Percentiles rank a stretch among this genome's conserved stretches.
phyloP scores from a whole-genome alignment of 2,888 invertebrate genomes.

The Lysandra bellargus region DNA sequence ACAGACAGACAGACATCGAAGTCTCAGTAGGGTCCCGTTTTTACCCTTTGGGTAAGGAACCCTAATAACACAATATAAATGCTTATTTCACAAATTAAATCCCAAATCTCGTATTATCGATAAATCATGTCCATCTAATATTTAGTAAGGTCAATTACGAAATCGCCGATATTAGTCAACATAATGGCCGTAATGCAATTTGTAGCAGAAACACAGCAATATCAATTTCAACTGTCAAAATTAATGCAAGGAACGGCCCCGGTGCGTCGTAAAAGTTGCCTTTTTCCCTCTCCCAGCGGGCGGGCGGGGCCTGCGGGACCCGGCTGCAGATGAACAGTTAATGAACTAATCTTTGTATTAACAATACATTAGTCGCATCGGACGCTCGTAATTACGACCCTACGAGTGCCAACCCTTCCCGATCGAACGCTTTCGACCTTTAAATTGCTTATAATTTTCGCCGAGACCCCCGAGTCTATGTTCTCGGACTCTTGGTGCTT shows the following conservation, averaged over 20 bases:
- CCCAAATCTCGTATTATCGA: not conserved
- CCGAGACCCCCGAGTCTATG: slow-evolving; percentile 22
- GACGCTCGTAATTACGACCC: slow-evolving; percentile 58
- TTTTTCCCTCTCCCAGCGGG: slow-evolving; percentile 38
- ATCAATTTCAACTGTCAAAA: slow-evolving; percentile 66
- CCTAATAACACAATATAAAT: not conserved
- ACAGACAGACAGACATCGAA: too few relatives aligned
- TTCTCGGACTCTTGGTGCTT: not conserved
- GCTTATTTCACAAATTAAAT: not conserved
- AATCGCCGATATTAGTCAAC: slow-evolving; percentile 41
- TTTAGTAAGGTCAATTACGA: slow-evolving; percentile 30
- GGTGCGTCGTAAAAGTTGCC: slow-evolving; percentile 40
- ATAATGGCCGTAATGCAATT: slow-evolving; percentile 44
- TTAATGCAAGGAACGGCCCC: slow-evolving; percentile 60
- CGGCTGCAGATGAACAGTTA: slow-evolving; percentile 71
- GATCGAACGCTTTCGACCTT: slow-evolving; percentile 41
- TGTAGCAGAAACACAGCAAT: slow-evolving; percentile 48
- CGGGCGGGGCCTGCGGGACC: slow-evolving; percentile 47
- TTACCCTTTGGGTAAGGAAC: too few relatives aligned
- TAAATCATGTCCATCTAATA: slow-evolving; percentile 6
- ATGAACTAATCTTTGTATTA: slow-evolving; percentile 80
- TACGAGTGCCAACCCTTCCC: slow-evolving; percentile 46
- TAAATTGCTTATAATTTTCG: slow-evolving; percentile 44
- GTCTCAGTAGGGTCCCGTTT: too few relatives aligned
- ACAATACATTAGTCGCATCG: slow-evolving; percentile 78